phyloP scores from a whole-genome alignment of 2,113 vertebrate genomes.

The Emydura subglobosa region DNA sequence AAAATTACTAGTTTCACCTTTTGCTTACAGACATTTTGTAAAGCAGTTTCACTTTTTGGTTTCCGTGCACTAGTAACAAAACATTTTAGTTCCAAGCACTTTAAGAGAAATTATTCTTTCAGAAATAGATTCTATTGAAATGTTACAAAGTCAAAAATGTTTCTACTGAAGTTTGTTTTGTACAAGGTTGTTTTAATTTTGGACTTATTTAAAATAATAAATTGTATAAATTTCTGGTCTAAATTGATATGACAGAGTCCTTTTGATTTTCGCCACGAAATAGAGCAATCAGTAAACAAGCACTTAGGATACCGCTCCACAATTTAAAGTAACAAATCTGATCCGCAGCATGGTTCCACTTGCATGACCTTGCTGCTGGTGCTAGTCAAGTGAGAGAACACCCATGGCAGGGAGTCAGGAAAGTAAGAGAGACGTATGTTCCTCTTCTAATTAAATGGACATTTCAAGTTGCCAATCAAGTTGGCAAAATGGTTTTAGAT shows the following conservation, averaged over 20 bases:
- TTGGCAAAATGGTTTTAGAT: background rate
- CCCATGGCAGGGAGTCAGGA: background rate
- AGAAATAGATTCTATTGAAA: background rate
- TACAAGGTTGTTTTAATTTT: background rate
- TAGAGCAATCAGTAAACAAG: background rate
- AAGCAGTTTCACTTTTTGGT: background rate
- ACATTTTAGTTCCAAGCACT: background rate
- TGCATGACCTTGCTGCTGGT: background rate
- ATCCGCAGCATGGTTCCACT: background rate
- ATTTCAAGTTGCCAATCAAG: background rate
- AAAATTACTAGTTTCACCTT: background rate
- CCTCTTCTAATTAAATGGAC: background rate
- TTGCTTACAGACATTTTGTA: background rate
- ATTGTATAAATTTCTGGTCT: background rate
- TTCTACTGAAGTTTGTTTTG: background rate
- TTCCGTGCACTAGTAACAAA: background rate
- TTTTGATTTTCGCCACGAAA: background rate
- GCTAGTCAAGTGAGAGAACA: background rate
- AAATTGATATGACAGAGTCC: background rate
- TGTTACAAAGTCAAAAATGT: background rate
- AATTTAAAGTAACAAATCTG: background rate
- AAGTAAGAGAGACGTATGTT: background rate
- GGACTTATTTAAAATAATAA: background rate
- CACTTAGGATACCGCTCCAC: background rate
- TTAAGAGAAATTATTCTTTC: background rate